phyloP scores from a whole-genome alignment of 2,113 vertebrate genomes.

The Percina caprodes region DNA sequence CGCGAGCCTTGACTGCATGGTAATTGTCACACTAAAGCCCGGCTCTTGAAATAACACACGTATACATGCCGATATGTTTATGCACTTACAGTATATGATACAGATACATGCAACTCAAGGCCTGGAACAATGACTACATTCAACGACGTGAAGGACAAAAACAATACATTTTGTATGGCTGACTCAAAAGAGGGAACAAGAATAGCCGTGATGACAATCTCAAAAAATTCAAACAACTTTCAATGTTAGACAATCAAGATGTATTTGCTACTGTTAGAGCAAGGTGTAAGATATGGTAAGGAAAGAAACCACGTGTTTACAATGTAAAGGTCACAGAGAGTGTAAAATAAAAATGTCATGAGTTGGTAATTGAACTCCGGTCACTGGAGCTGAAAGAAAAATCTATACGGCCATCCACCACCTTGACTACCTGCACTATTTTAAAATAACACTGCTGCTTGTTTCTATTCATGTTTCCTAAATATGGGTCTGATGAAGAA shows the following conservation, averaged over 20 bases:
- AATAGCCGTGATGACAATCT: too few relatives aligned
- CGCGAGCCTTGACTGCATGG: background rate
- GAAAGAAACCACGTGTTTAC: background rate
- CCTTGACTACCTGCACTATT: background rate
- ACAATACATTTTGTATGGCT: too few relatives aligned
- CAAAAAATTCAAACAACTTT: background rate
- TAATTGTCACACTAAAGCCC: background rate
- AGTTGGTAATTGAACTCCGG: slow-evolving; percentile 22
- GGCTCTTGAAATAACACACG: background rate
- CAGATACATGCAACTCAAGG: background rate
- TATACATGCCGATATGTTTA: background rate
- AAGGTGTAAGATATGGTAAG: background rate
- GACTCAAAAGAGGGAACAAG: background rate
- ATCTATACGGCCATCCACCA: background rate
- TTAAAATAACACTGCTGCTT: slow-evolving; percentile 8
- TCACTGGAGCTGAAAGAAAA: slow-evolving; percentile 27
- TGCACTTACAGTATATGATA: background rate
- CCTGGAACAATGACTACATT: background rate
- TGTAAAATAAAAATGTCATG: background rate
- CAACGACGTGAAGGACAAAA: background rate
- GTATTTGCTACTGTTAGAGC: background rate
- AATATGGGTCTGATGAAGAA: background rate
- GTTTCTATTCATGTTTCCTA: background rate
- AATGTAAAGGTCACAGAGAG: slow-evolving; percentile 20
- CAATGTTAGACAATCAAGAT: background rate